Conservation (phyloP, 1,140 invertebrate species). For the Habropoda laboriosa region DNA sequence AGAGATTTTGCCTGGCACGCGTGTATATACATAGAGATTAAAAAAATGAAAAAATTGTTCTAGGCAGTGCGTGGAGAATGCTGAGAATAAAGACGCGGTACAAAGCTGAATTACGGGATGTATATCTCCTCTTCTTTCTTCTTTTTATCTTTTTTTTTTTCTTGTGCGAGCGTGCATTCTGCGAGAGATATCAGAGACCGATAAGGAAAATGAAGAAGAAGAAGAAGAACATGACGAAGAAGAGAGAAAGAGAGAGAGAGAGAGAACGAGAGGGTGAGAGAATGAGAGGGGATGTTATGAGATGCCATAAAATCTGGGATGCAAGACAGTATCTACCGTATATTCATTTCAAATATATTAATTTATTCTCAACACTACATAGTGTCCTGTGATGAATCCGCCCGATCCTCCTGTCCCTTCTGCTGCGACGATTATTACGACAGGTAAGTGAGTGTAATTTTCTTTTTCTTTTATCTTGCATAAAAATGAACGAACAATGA, state of each 20-base stretch:
- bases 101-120: constrained; percentile 26
- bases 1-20: constrained; percentile 67
- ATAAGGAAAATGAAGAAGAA: constrained; percentile 60
- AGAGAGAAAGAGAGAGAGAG: constrained; percentile 51
- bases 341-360: constrained; percentile 82
- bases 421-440: neutral
- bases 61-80: constrained; percentile 35
- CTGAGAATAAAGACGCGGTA: constrained; percentile 24
- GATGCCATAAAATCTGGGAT: constrained; percentile 76
- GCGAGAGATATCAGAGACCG: neutral
- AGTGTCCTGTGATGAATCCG: constrained; percentile 53
- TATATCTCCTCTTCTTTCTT: neutral
- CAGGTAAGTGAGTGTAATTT: neutral
- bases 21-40: constrained; percentile 69
- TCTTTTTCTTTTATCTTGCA: neutral
- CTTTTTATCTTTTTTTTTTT: neutral
- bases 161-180: neutral
- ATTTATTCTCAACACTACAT: constrained; percentile 81
- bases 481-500: neutral
- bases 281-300: constrained; percentile 53
- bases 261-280: constrained; percentile 36
- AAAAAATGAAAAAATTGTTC: constrained; percentile 49
- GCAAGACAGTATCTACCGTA: constrained; percentile 80
- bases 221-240: constrained; percentile 42
- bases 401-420: neutral